phyloP scores from a whole-genome alignment of 2,797 vertebrate genomes.

The Odontamblyopus lacepedii region DNA sequence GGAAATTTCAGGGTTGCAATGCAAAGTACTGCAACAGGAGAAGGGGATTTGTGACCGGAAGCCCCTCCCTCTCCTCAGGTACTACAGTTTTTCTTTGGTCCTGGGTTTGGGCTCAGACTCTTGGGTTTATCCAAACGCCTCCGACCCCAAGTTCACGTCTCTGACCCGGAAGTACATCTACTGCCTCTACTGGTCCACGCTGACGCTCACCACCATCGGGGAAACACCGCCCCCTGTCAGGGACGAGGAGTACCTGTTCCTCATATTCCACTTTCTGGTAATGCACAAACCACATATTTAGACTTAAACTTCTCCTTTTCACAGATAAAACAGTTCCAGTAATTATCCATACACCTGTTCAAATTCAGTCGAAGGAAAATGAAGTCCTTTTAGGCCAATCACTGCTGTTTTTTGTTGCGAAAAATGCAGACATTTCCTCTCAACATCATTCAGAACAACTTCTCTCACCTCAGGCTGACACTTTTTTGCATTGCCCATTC shows the following conservation, averaged over 20 bases:
- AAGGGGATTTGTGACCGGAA: neutral
- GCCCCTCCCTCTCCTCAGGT: neutral
- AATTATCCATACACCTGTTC: no score
- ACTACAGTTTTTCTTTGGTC: conserved; percentile 91
- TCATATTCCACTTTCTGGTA: conserved; percentile 91
- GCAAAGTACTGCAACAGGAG: no score
- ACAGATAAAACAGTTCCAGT: no score
- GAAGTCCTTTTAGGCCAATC: no score
- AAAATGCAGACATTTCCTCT: no score
- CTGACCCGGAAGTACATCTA: conserved; percentile 88
- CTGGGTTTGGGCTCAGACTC: conserved; percentile 91
- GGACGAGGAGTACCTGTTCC: conserved; percentile 93
- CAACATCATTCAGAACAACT: no score
- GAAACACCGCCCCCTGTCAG: conserved; percentile 91
- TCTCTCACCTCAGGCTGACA: no score
- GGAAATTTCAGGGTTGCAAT: no score
- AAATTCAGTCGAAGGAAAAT: no score
- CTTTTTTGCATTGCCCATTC: no score
- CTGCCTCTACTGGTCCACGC: conserved; percentile 94
- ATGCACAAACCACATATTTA: neutral
- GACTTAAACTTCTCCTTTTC: no score
- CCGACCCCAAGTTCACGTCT: conserved; percentile 81
- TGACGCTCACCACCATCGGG: conserved; percentile 95
- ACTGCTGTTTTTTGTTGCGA: no score
- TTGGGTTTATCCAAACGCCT: conserved; percentile 93